phyloP scores from a whole-genome alignment of 1,140 invertebrate species.

The Drosophila bifasciata region DNA sequence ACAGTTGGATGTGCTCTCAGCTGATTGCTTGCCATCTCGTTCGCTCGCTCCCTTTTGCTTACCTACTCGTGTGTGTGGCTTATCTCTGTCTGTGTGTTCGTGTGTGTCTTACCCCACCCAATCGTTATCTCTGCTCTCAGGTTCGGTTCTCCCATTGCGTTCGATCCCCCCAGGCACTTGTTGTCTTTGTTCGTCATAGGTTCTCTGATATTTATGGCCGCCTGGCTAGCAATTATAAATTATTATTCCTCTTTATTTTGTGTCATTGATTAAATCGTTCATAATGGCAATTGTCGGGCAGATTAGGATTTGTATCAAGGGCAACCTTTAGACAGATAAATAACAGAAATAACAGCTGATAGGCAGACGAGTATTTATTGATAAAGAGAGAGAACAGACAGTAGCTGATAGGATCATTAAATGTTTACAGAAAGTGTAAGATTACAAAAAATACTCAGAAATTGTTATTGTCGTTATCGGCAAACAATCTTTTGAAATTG shows the following conservation, averaged over 20 bases:
- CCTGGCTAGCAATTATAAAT: constrained; percentile 23
- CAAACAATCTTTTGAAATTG: no score
- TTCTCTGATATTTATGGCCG: constrained; percentile 7
- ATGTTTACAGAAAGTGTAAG: no score
- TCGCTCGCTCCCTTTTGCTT: background rate
- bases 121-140: constrained; percentile 25
- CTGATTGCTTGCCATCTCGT: constrained; percentile 26
- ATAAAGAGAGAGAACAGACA: no score
- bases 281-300: constrained; percentile 42
- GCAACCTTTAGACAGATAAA: background rate
- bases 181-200: constrained; percentile 32
- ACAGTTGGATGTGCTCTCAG: constrained; percentile 13
- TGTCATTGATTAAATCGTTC: constrained; percentile 19
- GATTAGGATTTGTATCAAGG: constrained; percentile 13
- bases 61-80: background rate
- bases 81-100: constrained; percentile 1
- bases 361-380: background rate
- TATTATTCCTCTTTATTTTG: constrained; percentile 19
- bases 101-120: constrained; percentile 20
- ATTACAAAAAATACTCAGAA: no score
- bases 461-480: background rate
- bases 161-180: constrained; percentile 5
- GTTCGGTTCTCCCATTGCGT: background rate
- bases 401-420: no score
- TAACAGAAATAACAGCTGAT: constrained; percentile 7